A percentile compares a stretch with the other conserved stretches of the same genome.
Conservation (phyloP, 2,797 vertebrate species). For the Onychomys leucogaster region DNA sequence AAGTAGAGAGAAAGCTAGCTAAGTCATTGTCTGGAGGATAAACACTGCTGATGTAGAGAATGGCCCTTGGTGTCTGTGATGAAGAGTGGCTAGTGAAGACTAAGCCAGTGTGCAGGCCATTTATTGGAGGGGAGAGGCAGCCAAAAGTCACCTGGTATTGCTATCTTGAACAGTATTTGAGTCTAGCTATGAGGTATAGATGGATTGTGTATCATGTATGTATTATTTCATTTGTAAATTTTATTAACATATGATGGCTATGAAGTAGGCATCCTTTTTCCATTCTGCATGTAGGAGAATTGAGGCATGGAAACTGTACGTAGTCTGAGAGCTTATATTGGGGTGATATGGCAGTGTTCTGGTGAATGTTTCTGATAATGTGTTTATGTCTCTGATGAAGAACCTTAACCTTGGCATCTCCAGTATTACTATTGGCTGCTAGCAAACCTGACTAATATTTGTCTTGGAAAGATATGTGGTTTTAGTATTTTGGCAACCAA, state of each 20-base stretch:
- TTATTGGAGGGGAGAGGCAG: background rate
- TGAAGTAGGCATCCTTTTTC: background rate
- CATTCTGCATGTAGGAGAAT: background rate
- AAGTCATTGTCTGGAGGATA: background rate
- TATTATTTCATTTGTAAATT: background rate
- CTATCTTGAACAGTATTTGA: background rate
- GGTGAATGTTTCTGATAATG: background rate
- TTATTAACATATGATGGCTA: background rate
- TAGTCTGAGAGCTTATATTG: background rate
- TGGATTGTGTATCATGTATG: background rate
- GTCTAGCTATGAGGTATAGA: background rate
- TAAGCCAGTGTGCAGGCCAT: background rate
- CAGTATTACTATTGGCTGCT: background rate
- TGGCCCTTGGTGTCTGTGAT: background rate
- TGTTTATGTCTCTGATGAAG: background rate
- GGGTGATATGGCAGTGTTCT: background rate
- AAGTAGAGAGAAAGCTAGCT: background rate
- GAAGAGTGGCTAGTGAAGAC: background rate
- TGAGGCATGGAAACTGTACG: background rate
- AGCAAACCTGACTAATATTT: background rate
- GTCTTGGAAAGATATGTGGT: background rate
- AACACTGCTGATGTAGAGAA: background rate
- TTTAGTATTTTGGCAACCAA: background rate
- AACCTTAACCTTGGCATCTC: background rate
- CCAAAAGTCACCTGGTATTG: background rate